These are phyloP conservation scores for Hypena proboscidalis DNA, from an alignment of 2,888 invertebrate species.

Conservation along the genomic window DNA sequence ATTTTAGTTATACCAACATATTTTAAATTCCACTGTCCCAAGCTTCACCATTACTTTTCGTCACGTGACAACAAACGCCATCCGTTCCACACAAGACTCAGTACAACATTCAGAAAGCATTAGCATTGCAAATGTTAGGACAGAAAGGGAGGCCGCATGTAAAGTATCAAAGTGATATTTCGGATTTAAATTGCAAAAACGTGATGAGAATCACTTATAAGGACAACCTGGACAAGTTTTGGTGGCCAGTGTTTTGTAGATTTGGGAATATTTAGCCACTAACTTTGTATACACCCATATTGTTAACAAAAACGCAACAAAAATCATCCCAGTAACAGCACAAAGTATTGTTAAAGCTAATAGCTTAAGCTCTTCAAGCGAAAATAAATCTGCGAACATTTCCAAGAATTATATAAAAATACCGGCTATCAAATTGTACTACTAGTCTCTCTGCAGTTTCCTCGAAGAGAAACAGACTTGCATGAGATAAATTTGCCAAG, in stretches of 20 bases:
- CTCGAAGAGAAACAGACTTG: slow-evolving; percentile 31
- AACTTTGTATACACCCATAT: neutral
- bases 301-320: neutral
- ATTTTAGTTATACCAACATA: neutral
- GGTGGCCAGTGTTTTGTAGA: slow-evolving; percentile 15
- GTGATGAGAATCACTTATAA: slow-evolving; percentile 44
- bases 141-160: slow-evolving; percentile 48
- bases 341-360: neutral
- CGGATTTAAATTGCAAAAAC: slow-evolving; percentile 65
- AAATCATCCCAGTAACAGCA: neutral
- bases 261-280: neutral
- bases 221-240: slow-evolving; percentile 34
- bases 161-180: slow-evolving; percentile 57
- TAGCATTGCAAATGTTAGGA: slow-evolving; percentile 71
- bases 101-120: slow-evolving; percentile 49
- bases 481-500: slow-evolving; percentile 30
- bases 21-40: too few species aligned
- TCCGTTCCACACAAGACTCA: slow-evolving; percentile 18
- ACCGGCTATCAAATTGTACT: slow-evolving; percentile 22
- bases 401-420: slow-evolving; percentile 28
- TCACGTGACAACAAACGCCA: slow-evolving; percentile 8
- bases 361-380: neutral
- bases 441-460: slow-evolving; percentile 25
- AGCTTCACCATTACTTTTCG: neutral
- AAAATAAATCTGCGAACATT: slow-evolving; percentile 23